A percentile compares a stretch with the other conserved stretches of the same genome.
Evolutionary conservation across 2,888 invertebrate species (phyloP).

Genomic region (Lithophane semibrunnea): DNA sequence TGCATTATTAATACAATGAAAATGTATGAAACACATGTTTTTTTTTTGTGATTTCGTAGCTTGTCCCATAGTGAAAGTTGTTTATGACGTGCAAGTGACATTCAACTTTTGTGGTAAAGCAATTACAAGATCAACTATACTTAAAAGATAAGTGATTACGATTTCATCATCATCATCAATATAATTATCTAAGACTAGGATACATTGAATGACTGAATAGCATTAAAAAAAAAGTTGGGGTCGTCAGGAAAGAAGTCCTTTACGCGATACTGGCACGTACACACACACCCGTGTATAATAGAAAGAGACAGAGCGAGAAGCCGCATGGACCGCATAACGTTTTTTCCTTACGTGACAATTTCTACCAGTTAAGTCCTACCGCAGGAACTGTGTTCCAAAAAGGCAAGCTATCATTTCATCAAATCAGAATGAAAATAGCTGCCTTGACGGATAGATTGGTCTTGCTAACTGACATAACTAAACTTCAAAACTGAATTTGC

Average conservation of each 20-base stretch:
- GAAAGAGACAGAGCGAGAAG: background rate
- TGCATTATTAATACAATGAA: too few relatives aligned
- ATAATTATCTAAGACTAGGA: background rate
- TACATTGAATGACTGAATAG: background rate
- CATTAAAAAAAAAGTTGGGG: background rate
- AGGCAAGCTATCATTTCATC: background rate
- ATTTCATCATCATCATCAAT: background rate
- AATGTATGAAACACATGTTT: too few relatives aligned
- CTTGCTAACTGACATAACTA: background rate
- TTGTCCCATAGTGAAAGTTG: too few relatives aligned
- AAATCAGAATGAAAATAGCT: background rate
- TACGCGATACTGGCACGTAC: background rate
- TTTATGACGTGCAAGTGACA: too few relatives aligned
- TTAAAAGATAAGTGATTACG: background rate
- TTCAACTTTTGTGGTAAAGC: background rate
- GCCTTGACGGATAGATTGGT: background rate
- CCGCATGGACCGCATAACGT: background rate
- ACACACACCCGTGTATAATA: background rate
- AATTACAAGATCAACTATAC: too few relatives aligned
- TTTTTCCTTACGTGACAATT: background rate
- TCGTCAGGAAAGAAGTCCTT: background rate
- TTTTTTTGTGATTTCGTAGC: too few relatives aligned
- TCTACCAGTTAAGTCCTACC: background rate
- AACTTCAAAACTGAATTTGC: conserved; percentile 2
- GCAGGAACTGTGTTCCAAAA: background rate